phyloP scores from a whole-genome alignment of 2,113 vertebrate genomes.

The Rattus norvegicus region DNA sequence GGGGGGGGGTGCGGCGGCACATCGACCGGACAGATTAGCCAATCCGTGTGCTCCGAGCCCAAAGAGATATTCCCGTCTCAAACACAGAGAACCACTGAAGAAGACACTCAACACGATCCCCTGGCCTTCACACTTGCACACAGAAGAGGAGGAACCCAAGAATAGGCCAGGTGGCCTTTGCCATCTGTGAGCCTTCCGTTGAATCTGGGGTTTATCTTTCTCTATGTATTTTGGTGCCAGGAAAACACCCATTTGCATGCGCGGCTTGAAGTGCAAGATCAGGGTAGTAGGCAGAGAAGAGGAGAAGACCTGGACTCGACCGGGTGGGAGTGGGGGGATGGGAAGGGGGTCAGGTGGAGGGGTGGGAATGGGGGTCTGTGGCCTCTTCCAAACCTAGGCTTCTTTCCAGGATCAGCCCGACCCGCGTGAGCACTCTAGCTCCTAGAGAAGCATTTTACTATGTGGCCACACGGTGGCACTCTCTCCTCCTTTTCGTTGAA shows the following conservation, averaged over 20 bases:
- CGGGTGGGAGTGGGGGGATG: not conserved
- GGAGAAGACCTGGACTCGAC: not conserved
- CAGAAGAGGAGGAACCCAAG: no score
- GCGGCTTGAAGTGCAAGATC: no score
- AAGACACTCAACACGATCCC: not conserved
- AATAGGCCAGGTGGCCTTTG: not conserved
- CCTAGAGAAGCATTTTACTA: not conserved
- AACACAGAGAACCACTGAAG: not conserved
- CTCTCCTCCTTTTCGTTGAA: not conserved
- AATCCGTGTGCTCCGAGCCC: not conserved
- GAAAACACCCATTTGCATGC: not conserved
- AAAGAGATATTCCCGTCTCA: not conserved
- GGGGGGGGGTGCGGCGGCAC: no score
- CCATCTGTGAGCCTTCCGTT: not conserved
- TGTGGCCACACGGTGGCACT: conserved; percentile 19
- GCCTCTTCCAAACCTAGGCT: not conserved
- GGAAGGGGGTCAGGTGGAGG: no score
- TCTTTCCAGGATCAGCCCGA: not conserved
- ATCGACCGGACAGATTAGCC: not conserved
- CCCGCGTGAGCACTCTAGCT: not conserved
- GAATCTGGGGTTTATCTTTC: not conserved
- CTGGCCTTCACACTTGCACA: not conserved
- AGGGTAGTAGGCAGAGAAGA: no score
- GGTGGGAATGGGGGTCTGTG: no score
- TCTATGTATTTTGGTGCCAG: not conserved